Conservation (phyloP, 2,797 vertebrate genomes). For the Eremophila alpestris region DNA sequence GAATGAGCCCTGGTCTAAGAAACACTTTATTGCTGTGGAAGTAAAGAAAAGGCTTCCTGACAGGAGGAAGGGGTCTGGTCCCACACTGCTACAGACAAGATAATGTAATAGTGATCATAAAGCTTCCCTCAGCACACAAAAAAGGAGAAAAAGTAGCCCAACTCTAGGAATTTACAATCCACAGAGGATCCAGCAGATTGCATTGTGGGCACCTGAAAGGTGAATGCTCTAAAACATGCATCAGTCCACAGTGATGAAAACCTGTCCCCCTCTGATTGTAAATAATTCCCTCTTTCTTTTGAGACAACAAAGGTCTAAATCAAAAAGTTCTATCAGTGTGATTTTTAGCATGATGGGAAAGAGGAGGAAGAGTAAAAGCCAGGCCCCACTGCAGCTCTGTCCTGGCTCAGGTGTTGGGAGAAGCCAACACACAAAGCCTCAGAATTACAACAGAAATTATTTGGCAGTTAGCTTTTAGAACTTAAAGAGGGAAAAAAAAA, state of each 20-base stretch:
- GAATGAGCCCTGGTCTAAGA: conserved; percentile 65
- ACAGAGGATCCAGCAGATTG: conserved; percentile 71
- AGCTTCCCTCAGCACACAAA: conserved; percentile 62
- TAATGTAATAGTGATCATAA: conserved; percentile 74
- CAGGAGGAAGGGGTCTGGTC: conserved; percentile 51
- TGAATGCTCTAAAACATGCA: conserved; percentile 72
- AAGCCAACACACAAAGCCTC: neutral
- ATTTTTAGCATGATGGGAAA: conserved; percentile 49
- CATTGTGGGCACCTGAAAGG: conserved; percentile 77
- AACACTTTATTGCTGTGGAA: conserved; percentile 67
- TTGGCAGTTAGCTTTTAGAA: neutral
- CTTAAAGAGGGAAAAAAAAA: neutral
- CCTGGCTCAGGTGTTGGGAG: neutral
- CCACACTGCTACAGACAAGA: conserved; percentile 38
- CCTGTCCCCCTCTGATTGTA: conserved; percentile 22
- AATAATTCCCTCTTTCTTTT: conserved; percentile 64
- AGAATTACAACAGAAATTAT: neutral
- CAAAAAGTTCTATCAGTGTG: conserved; percentile 30
- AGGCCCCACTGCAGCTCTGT: neutral
- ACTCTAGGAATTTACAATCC: conserved; percentile 78
- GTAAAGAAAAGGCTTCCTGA: conserved; percentile 61
- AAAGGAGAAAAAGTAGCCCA: conserved; percentile 51
- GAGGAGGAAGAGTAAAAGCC: neutral
- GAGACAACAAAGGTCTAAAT: conserved; percentile 57
- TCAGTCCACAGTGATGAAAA: conserved; percentile 62